Base-by-base conservation (phyloP, 2,113 vertebrate species). In the Neomonachus schauinslandi region DNA sequence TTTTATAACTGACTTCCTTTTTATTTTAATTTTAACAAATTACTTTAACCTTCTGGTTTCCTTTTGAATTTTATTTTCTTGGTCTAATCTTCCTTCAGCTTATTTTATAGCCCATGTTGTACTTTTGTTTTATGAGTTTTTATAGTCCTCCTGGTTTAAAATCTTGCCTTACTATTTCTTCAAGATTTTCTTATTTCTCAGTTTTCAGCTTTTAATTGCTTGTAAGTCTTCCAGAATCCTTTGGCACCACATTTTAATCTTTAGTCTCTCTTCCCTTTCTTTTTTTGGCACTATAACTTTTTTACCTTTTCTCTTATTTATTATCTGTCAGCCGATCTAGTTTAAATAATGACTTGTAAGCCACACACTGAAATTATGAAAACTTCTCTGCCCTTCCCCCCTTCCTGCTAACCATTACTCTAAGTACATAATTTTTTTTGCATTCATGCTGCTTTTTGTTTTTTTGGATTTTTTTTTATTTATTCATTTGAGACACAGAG, bases 1-100 rank as follows among this genome's bases (percentile, higher is more conserved):
- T 92, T 87, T 97, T 55, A 91, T 42, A 82, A 59, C 33, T 91
- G 36, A 93, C 21, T 87, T 88, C 63, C 93, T 91, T 84, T 83
- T 86, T 18, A 89, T 79, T 87, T 96, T 80, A 42, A 77, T 93
- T 81, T 96, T 93, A 79, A 89, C 16, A 79, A 79, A 24, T 53
- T 77, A 86, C 46, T 80, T 85, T 85, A 96, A 79, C 19, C 24
- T 65, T 33, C 59, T n/a, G 26, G 9, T 77, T 89, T 95, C 72
- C 76, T 95, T 89, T 65, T 22, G 18, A 79, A 71, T 59, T 92
- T 74, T 92, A 76, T 65, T 84, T 79, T 72, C n/a, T 80, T 67
- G 13, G 36, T 80, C 55, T 92, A n/a, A 76, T 19, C 26, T 88
- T 94, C 72, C 72, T 74, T 85, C 15, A 15, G 7, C 24, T 83